Evolutionary conservation across 2,888 invertebrate species (phyloP).

Genomic region (Mamestra brassicae): DNA sequence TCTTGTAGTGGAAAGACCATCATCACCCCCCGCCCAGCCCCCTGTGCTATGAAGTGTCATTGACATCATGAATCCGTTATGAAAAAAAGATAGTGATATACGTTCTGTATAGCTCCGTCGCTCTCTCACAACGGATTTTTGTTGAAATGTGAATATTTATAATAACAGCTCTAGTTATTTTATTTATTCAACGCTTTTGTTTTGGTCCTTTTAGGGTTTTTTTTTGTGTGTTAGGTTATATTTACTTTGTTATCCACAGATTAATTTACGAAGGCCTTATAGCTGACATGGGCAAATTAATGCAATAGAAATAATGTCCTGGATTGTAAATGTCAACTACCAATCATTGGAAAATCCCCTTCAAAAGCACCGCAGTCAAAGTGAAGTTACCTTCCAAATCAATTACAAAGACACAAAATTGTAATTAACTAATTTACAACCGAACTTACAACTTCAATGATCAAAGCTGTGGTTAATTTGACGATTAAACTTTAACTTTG

Average conservation of each 20-base stretch:
- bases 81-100: too few species aligned
- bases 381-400: background rate
- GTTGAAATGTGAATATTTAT: too few species aligned
- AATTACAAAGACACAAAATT: conserved; percentile 18
- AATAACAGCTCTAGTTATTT: background rate
- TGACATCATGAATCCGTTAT: too few species aligned
- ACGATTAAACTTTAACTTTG: conserved; percentile 42
- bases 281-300: background rate
- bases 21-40: too few species aligned
- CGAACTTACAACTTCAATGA: conserved; percentile 30
- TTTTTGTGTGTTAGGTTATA: background rate
- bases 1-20: background rate
- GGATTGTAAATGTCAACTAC: conserved; percentile 8
- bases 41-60: too few species aligned
- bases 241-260: background rate
- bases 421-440: conserved; percentile 43
- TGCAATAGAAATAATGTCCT: background rate
- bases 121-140: too few species aligned
- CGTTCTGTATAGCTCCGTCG: too few species aligned
- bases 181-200: background rate
- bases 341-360: background rate
- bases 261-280: background rate
- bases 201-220: too few species aligned
- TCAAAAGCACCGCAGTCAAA: conserved; percentile 13
- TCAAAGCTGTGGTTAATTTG: conserved; percentile 40